phyloP scores from a whole-genome alignment of 1,140 invertebrate genomes.

The Plodia interpunctella region DNA sequence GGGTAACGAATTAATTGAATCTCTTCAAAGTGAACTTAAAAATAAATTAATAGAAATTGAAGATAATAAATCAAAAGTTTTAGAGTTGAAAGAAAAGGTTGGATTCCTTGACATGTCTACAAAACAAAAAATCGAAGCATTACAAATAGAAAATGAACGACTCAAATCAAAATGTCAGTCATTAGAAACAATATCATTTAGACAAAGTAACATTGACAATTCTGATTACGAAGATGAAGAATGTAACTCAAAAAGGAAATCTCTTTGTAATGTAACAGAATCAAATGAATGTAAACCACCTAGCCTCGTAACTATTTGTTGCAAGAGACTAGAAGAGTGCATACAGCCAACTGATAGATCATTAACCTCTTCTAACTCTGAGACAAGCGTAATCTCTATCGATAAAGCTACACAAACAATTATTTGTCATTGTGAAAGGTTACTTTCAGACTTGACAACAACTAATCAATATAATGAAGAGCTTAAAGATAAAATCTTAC shows the following conservation, averaged over 20 bases:
- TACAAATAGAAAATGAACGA: conserved; percentile 38
- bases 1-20: conserved; percentile 33
- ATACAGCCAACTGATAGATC: conserved; percentile 36
- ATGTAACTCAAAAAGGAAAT: background rate
- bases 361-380: conserved; percentile 24
- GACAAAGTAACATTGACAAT: conserved; percentile 5
- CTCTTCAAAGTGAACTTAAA: conserved; percentile 37
- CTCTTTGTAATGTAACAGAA: conserved; percentile 9
- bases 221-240: background rate
- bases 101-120: conserved; percentile 31
- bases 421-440: conserved; percentile 33
- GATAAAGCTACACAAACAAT: conserved; percentile 20
- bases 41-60: conserved; percentile 40
- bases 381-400: conserved; percentile 18
- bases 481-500: conserved; percentile 34
- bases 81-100: conserved; percentile 45
- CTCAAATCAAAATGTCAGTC: conserved; percentile 31
- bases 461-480: conserved; percentile 38
- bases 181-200: conserved; percentile 19
- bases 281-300: conserved; percentile 32
- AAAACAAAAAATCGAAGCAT: conserved; percentile 36
- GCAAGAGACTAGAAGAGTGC: conserved; percentile 46
- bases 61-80: conserved; percentile 39
- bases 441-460: conserved; percentile 31
- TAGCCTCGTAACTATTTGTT: conserved; percentile 59